phyloP scores from a whole-genome alignment of 92 coral and sea anemone genomes.

The Epizoanthus ramosus region DNA sequence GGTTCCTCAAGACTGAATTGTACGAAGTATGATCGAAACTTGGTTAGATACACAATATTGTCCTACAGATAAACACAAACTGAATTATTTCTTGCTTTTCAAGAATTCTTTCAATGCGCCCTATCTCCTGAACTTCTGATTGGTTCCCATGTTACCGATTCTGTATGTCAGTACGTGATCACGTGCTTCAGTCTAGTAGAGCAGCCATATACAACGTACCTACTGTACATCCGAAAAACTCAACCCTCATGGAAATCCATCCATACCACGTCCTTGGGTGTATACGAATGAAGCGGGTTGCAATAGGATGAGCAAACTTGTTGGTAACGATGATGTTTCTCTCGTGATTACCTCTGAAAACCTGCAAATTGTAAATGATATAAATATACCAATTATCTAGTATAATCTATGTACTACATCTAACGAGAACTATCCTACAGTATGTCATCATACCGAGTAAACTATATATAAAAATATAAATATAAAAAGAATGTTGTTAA shows the following conservation, averaged over 20 bases:
- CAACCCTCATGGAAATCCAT: conserved; percentile 79
- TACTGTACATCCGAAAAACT: conserved; percentile 77
- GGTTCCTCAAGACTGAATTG: too few species aligned
- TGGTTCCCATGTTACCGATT: too few species aligned
- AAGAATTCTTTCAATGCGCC: too few species aligned
- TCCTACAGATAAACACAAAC: not conserved
- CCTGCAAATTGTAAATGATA: conserved; percentile 39
- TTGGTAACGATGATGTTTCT: conserved; percentile 69
- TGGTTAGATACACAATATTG: not conserved
- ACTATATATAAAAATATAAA: too few species aligned
- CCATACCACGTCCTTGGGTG: conserved; percentile 73
- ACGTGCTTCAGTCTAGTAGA: not conserved
- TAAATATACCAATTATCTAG: too few species aligned
- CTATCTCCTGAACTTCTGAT: too few species aligned
- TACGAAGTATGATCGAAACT: too few species aligned
- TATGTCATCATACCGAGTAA: too few species aligned
- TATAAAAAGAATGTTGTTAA: too few species aligned
- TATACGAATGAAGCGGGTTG: conserved; percentile 73
- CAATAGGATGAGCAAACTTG: conserved; percentile 54
- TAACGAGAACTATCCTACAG: too few species aligned
- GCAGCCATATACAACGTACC: conserved; percentile 13
- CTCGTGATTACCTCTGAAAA: conserved; percentile 83
- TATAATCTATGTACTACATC: too few species aligned
- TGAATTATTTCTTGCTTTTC: not conserved
- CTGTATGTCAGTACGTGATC: too few species aligned